Evolutionary conservation across 2,888 invertebrate genomes (phyloP), one percentile per base, ranked within the genome.

Genomic region (Eustalomyia histrio): DNA sequence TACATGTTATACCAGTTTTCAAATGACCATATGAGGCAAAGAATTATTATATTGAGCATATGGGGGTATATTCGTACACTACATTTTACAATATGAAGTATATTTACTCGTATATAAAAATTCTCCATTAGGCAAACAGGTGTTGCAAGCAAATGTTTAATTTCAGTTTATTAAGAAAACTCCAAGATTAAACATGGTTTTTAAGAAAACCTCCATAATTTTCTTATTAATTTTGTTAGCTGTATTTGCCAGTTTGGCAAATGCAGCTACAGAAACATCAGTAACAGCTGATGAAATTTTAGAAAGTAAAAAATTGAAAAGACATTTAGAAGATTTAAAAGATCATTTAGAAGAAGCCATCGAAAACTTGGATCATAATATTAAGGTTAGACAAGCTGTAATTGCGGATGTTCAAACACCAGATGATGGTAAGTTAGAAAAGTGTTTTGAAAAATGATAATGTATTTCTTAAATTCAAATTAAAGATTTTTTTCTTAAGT

Each of bases 1-100:
- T 76, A 80, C 80, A 74, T 55, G 81, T 81, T 71, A 65, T 75
- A 78, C 81, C 74, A 57, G 81, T 81, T 81, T 74, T 24, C 60
- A 65, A 57, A 69, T 58, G 63, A 43, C 69, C 60, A 39, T 52
- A 64, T 74, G 60, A 24, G 69, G 47, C 47, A 74, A 74, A 80
- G 73, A 80, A 80, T 76, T 47, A 55, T 55, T 76, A 67, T n/a
- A 67, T 29, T 39, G 39, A 39, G 14, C 39, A 39, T 12, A 39
- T 21, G 21, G 21, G 21, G 21, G 21, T 2, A 21, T 21, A 21
- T 4, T 21, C 21, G 4, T 21, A 21, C 21, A 21, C 21, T 21
- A 21, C 4, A 21, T 21, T 21, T 21, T 21, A 21, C 21, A 21
- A 21, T 21, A 21, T 21, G 21, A 3, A 21, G 2, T 3, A 21